Conservation (phyloP, 1,140 invertebrate genomes). For the Carposina sasakii region DNA sequence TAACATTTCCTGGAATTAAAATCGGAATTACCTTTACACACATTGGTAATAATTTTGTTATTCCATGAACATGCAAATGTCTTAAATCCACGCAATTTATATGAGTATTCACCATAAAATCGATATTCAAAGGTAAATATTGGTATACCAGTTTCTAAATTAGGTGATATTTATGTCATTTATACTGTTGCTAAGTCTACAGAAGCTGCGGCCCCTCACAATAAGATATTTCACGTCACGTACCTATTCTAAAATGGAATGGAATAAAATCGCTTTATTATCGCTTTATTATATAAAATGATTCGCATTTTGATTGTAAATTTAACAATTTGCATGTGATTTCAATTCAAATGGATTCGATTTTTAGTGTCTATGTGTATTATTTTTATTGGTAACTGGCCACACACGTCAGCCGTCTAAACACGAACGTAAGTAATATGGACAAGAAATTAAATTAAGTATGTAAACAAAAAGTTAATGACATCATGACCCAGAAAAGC, state of each 20-base stretch:
- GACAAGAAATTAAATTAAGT: no score
- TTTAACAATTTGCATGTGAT: slow-evolving; percentile 53
- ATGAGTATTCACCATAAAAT: no score
- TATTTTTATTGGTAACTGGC: slow-evolving; percentile 14
- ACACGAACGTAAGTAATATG: no score
- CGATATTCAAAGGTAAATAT: no score
- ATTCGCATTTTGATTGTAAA: slow-evolving; percentile 52
- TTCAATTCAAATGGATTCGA: slow-evolving; percentile 14
- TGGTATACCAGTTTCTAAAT: no score
- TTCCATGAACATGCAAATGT: no score
- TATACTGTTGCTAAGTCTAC: slow-evolving; percentile 26
- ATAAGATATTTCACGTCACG: slow-evolving; percentile 30
- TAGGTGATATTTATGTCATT: no score
- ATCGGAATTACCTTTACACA: slow-evolving; percentile 4
- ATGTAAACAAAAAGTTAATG: no score
- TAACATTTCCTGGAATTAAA: slow-evolving; percentile 16
- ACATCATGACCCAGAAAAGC: no score
- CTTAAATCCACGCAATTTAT: no score
- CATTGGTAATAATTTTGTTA: no score
- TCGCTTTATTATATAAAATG: slow-evolving; percentile 44
- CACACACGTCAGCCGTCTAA: no score
- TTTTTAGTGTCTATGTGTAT: slow-evolving; percentile 35
- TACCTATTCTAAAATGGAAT: slow-evolving; percentile 36
- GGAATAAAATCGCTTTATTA: slow-evolving; percentile 55
- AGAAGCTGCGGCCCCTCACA: slow-evolving; percentile 20